A percentile compares a stretch with the other conserved stretches of the same genome.
These are phyloP conservation scores for Phortica variegata DNA, from an alignment of 1,140 invertebrate species.

Conservation along the genomic window DNA sequence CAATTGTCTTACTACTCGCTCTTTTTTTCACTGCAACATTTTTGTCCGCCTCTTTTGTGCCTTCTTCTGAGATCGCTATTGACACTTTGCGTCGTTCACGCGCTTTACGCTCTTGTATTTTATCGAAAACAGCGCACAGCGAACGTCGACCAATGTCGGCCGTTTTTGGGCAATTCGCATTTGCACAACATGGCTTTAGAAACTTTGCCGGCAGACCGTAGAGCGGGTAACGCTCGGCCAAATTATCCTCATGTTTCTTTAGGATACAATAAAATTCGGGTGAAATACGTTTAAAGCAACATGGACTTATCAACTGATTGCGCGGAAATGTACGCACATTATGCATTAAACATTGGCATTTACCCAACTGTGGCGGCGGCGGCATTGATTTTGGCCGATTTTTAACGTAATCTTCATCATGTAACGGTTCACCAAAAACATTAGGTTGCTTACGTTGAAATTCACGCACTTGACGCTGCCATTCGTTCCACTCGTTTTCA, in stretches of 20 bases:
- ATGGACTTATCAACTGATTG: conserved; percentile 24
- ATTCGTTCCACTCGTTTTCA: too few species aligned
- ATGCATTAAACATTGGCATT: conserved; percentile 8
- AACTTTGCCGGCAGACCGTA: conserved; percentile 21
- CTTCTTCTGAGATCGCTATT: conserved; percentile 5
- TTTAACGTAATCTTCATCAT: not conserved
- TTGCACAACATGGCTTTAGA: conserved; percentile 5
- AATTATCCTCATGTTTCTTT: conserved; percentile 28
- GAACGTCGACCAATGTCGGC: too few species aligned
- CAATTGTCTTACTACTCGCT: not conserved
- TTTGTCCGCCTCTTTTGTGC: not conserved
- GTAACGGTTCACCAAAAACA: too few species aligned
- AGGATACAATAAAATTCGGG: conserved; percentile 39
- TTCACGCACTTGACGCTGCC: too few species aligned
- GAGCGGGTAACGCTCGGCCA: conserved; percentile 28
- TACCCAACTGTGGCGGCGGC: conserved; percentile 13
- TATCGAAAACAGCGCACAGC: too few species aligned
- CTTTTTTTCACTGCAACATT: not conserved
- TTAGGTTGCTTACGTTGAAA: too few species aligned
- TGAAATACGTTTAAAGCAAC: conserved; percentile 33
- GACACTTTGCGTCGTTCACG: too few species aligned
- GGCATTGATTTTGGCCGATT: not conserved
- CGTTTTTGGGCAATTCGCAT: conserved; percentile 1
- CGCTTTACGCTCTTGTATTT: too few species aligned
- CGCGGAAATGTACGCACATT: conserved; percentile 22